A percentile compares a stretch with the other conserved stretches of the same genome.
These are phyloP conservation scores for Dascillus cervinus DNA, from an alignment of 2,888 invertebrate genomes.

Conservation along the genomic window DNA sequence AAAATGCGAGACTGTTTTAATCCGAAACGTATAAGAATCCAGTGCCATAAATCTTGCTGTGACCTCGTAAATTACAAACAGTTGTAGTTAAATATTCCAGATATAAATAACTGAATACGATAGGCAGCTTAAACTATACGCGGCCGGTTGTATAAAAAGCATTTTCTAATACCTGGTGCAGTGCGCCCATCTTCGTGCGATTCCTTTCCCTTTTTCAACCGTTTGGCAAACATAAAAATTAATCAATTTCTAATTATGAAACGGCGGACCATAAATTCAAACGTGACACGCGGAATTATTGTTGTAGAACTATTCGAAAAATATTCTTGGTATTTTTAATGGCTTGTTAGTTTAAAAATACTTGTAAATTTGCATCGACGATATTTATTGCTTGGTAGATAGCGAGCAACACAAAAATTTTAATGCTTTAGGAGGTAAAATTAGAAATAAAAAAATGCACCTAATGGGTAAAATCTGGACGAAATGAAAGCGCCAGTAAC, in stretches of 20 bases:
- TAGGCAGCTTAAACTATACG: slow-evolving; percentile 32
- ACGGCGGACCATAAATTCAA: slow-evolving; percentile 36
- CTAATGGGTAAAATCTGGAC: no score
- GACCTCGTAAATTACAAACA: slow-evolving; percentile 47
- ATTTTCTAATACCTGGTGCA: slow-evolving; percentile 41
- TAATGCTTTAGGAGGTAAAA: no score
- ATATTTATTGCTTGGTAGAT: slow-evolving; percentile 28
- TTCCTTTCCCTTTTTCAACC: slow-evolving; percentile 22
- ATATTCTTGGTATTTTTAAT: slow-evolving; percentile 36
- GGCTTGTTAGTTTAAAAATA: slow-evolving; percentile 32
- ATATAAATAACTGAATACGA: slow-evolving; percentile 45
- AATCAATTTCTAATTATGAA: slow-evolving; percentile 44
- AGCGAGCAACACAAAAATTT: no score
- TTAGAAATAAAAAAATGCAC: no score
- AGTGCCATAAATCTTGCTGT: slow-evolving; percentile 43
- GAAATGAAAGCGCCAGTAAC: no score
- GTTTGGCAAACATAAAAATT: slow-evolving; percentile 39
- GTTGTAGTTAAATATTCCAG: slow-evolving; percentile 46
- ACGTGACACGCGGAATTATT: slow-evolving; percentile 31
- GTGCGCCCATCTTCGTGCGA: slow-evolving; percentile 26
- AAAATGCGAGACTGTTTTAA: slow-evolving; percentile 41
- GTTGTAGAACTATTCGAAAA: slow-evolving; percentile 32
- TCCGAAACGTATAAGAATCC: slow-evolving; percentile 45
- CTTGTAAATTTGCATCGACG: slow-evolving; percentile 31
- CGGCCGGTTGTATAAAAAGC: slow-evolving; percentile 38